Evolutionary conservation across 2,113 vertebrate genomes (phyloP).

Genomic region (Hemicordylus capensis): DNA sequence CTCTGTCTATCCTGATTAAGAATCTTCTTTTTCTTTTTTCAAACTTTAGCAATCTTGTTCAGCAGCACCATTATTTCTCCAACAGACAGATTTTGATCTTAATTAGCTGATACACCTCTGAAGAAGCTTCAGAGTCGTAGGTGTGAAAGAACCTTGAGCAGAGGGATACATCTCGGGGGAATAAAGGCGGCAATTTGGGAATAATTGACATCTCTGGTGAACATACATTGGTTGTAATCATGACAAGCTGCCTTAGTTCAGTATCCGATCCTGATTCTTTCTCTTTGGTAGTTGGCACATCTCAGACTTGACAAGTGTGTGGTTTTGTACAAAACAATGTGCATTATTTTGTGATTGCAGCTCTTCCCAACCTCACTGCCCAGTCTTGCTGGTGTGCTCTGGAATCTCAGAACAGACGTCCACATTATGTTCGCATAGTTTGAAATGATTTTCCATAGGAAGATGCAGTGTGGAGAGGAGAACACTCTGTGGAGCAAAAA

Average conservation of each 20-base stretch:
- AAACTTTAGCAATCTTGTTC: conserved; percentile 69
- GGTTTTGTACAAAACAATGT: conserved; percentile 31
- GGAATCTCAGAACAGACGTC: conserved; percentile 1
- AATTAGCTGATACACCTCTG: conserved; percentile 81
- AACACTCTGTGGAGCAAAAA: background rate
- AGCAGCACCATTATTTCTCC: conserved; percentile 81
- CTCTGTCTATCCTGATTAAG: conserved; percentile 77
- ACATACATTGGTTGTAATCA: conserved; percentile 66
- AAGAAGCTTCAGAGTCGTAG: conserved; percentile 81
- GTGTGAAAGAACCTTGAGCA: conserved; percentile 82
- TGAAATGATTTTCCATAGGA: background rate
- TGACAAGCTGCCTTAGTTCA: conserved; percentile 73
- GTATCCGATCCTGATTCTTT: conserved; percentile 67
- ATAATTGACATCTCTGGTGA: conserved; percentile 77
- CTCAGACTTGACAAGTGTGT: conserved; percentile 63
- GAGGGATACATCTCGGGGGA: conserved; percentile 73
- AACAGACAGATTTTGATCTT: conserved; percentile 84
- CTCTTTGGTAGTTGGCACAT: conserved; percentile 71
- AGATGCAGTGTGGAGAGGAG: background rate
- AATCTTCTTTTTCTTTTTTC: conserved; percentile 50
- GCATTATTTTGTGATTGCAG: conserved; percentile 12
- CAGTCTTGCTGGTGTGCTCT: conserved; percentile 24
- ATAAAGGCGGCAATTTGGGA: conserved; percentile 74
- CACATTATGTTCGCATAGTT: background rate
- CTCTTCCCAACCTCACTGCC: conserved; percentile 12